Conservation (phyloP, 2,113 vertebrate genomes). For the Cichladusa arquata region DNA sequence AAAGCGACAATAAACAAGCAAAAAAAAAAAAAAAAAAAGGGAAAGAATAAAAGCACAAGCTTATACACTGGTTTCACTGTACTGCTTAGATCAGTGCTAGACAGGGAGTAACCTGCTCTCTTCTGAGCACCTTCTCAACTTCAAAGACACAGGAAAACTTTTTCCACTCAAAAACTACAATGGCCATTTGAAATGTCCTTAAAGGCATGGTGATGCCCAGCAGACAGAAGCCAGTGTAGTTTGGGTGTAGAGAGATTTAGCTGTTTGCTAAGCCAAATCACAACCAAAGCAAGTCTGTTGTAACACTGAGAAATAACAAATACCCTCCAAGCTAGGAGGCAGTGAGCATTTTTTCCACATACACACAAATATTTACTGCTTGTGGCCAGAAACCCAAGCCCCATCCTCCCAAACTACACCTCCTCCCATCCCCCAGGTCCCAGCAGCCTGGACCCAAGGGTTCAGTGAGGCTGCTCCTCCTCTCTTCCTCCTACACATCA, state of each 20-base stretch:
- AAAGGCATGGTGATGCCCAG: not conserved
- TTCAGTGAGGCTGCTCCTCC: not conserved
- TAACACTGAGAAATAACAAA: not conserved
- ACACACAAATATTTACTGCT: not conserved
- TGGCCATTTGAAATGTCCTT: not conserved
- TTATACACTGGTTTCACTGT: not conserved
- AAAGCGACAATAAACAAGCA: not conserved
- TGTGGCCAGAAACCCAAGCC: not conserved
- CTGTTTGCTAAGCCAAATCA: not conserved
- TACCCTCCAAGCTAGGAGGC: not conserved
- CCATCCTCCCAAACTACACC: not conserved
- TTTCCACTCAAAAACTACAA: not conserved
- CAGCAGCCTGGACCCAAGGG: not conserved
- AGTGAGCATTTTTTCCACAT: not conserved
- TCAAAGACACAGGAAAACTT: not conserved
- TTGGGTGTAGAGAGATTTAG: not conserved
- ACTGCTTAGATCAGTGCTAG: not conserved
- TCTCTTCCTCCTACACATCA: accelerated
- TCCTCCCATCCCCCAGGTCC: not conserved
- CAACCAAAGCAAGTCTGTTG: not conserved
- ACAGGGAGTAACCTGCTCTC: not conserved
- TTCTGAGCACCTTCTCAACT: not conserved
- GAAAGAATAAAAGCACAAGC: not conserved
- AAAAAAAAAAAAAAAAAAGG: not conserved
- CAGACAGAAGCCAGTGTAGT: not conserved